phyloP scores from a whole-genome alignment of 2,797 vertebrate genomes.

The Avahi laniger region DNA sequence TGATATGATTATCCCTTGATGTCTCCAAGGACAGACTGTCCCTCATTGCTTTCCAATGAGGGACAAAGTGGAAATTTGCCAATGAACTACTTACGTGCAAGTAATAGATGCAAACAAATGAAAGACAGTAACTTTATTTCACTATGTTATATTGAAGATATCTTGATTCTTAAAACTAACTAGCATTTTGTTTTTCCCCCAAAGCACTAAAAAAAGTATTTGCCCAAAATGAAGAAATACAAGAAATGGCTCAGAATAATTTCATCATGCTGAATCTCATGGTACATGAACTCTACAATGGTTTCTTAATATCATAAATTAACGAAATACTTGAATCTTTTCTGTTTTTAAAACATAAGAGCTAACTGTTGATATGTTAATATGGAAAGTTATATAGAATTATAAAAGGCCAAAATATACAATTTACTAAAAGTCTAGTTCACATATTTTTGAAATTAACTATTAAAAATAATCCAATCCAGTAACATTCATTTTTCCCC shows the following conservation, averaged over 20 bases:
- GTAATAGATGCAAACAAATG: background rate
- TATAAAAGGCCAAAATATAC: background rate
- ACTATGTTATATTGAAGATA: background rate
- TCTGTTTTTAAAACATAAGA: background rate
- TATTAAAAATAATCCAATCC: background rate
- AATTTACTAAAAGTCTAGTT: conserved; percentile 2
- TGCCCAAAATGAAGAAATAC: conserved; percentile 84
- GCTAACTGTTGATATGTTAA: background rate
- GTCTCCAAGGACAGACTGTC: background rate
- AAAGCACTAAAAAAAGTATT: conserved; percentile 86
- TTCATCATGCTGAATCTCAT: conserved; percentile 88
- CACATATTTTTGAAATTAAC: background rate
- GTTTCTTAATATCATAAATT: background rate
- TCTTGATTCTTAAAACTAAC: conserved; percentile 21
- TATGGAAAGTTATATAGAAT: background rate
- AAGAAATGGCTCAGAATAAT: conserved; percentile 86
- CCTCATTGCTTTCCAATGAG: background rate
- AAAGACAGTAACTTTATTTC: background rate
- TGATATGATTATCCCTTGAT: background rate
- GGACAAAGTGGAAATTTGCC: background rate
- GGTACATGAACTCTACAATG: conserved; percentile 74
- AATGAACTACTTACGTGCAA: background rate
- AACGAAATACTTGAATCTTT: background rate
- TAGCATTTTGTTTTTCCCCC: conserved; percentile 46
- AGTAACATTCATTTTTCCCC: conserved; percentile 19